phyloP scores from a whole-genome alignment of 2,113 vertebrate species.

The Genyomyrus donnyi region DNA sequence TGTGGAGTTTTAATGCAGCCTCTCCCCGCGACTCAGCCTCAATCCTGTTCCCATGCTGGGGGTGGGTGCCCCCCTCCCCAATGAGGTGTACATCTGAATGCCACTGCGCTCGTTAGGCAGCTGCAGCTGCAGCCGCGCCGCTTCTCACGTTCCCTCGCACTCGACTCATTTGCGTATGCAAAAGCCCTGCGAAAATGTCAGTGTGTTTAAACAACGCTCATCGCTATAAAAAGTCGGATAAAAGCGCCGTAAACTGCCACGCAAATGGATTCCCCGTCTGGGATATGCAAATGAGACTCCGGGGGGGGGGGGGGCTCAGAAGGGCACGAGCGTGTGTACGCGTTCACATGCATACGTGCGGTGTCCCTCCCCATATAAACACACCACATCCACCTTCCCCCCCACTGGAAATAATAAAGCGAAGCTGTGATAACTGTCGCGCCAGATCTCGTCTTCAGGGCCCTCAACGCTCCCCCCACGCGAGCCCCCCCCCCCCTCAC shows the following conservation, averaged over 20 bases:
- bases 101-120: background rate
- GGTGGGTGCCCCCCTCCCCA: background rate
- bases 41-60: background rate
- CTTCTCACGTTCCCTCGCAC: background rate
- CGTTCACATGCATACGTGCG: background rate
- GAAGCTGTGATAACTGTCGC: slow-evolving; percentile 5
- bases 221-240: background rate
- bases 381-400: background rate
- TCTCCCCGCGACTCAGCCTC: background rate
- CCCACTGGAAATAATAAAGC: background rate
- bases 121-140: background rate
- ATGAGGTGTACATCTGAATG: background rate
- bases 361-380: background rate
- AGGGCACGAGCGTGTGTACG: too few species aligned
- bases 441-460: background rate
- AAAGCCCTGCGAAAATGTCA: background rate
- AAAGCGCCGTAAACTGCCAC: background rate
- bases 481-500: background rate
- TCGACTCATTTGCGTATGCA: slow-evolving; percentile 1
- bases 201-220: background rate
- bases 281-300: background rate
- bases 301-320: background rate
- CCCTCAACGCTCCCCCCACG: background rate
- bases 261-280: background rate
- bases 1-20: background rate